Evolutionary conservation across 2,888 invertebrate genomes (phyloP).

Genomic region (Cryptophagus acutangulus): DNA sequence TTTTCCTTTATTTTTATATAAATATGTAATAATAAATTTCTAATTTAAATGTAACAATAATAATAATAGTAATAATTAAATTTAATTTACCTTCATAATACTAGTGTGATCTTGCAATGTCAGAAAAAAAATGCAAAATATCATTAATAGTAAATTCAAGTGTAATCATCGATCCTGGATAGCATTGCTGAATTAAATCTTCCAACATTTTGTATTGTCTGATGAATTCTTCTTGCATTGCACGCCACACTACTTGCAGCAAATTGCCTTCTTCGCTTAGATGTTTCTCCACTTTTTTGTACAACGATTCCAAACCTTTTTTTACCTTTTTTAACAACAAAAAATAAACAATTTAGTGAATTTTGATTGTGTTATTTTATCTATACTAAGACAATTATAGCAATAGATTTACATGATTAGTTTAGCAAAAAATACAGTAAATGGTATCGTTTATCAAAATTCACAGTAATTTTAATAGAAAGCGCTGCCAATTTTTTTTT

Average conservation of each 20-base stretch:
- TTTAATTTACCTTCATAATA: no score
- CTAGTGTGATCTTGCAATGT: slow-evolving; percentile 94
- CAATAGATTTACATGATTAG: no score
- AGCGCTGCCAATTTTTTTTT: no score
- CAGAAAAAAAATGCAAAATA: slow-evolving; percentile 94
- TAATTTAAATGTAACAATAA: background rate
- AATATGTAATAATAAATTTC: background rate
- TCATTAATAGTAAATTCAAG: slow-evolving; percentile 94
- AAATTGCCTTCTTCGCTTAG: slow-evolving; percentile 91
- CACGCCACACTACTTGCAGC: slow-evolving; percentile 96
- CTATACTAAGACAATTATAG: no score
- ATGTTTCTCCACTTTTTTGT: slow-evolving; percentile 96
- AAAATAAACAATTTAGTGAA: no score
- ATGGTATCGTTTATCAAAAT: no score
- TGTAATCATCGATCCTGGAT: slow-evolving; percentile 90
- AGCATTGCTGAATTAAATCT: slow-evolving; percentile 89
- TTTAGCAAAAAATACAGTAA: no score
- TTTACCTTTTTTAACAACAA: no score
- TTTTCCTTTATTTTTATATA: background rate
- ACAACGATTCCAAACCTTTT: slow-evolving; percentile 85
- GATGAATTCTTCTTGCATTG: slow-evolving; percentile 99
- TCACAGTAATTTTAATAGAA: no score
- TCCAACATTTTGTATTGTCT: slow-evolving; percentile 92
- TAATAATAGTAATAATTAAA: slow-evolving; percentile 4
- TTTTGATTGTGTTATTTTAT: no score